These are phyloP conservation scores for Crematogaster levior DNA, from an alignment of 2,888 invertebrate genomes.

Conservation along the genomic window DNA sequence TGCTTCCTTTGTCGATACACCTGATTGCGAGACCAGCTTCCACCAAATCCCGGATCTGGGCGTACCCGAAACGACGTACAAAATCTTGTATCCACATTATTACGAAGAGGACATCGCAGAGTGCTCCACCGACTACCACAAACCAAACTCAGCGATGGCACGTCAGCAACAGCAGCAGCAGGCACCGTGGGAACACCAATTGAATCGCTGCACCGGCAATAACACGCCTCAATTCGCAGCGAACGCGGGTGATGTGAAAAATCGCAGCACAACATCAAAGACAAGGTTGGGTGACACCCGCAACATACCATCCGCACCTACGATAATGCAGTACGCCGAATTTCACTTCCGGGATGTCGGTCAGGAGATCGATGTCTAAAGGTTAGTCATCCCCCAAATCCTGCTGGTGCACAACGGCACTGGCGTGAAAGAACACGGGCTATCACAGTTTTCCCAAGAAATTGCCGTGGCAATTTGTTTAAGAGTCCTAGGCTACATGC, in stretches of 20 bases:
- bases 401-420: background rate
- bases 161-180: slow-evolving; percentile 58
- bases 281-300: slow-evolving; percentile 74
- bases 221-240: slow-evolving; percentile 56
- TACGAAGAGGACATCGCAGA: slow-evolving; percentile 82
- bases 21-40: slow-evolving; percentile 80
- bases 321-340: slow-evolving; percentile 88
- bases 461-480: slow-evolving; percentile 28
- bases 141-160: slow-evolving; percentile 52
- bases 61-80: slow-evolving; percentile 80
- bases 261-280: slow-evolving; percentile 75
- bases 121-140: slow-evolving; percentile 76
- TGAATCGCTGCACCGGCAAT: slow-evolving; percentile 57
- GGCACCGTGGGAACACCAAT: slow-evolving; percentile 67
- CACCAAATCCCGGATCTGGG: slow-evolving; percentile 81
- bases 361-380: slow-evolving; percentile 89
- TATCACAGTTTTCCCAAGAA: slow-evolving; percentile 37
- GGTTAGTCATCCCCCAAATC: slow-evolving; percentile 81
- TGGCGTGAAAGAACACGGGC: slow-evolving; percentile 13
- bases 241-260: slow-evolving; percentile 66
- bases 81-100: slow-evolving; percentile 84
- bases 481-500: background rate
- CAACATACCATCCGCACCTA: slow-evolving; percentile 77
- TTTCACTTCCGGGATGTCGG: slow-evolving; percentile 90
- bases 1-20: slow-evolving; percentile 57